These are phyloP conservation scores for Aricia agestis DNA, from an alignment of 1,140 invertebrate species.

Conservation along the genomic window DNA sequence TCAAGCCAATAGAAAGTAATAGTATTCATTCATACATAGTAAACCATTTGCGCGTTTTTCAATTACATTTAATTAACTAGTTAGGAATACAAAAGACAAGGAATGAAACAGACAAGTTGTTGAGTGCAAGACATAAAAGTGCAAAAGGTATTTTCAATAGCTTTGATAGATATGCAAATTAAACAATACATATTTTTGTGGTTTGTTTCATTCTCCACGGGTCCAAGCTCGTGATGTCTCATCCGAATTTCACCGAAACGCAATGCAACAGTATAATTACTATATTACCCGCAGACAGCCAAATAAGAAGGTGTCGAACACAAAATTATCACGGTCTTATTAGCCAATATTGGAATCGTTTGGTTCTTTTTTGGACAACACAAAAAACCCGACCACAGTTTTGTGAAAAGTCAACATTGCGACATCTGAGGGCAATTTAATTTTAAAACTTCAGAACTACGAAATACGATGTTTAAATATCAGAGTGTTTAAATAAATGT, in stretches of 20 bases:
- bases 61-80: not conserved
- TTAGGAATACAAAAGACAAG: not conserved
- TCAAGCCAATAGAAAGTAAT: constrained; percentile 65
- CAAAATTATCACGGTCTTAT: not conserved
- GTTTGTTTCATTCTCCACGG: not conserved
- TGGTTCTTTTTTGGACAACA: constrained; percentile 2
- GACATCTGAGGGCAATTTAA: not conserved
- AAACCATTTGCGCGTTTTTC: constrained; percentile 19
- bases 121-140: not conserved
- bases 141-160: not conserved
- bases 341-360: constrained; percentile 5
- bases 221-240: not conserved
- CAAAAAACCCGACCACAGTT: not conserved
- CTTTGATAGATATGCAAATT: no score
- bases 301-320: constrained; percentile 1
- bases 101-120: not conserved
- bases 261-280: not conserved
- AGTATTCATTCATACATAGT: constrained; percentile 37
- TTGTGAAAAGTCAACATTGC: constrained; percentile 13
- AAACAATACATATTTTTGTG: no score
- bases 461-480: constrained; percentile 3
- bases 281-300: not conserved
- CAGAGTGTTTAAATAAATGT: constrained; percentile 15
- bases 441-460: constrained; percentile 1
- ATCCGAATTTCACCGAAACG: not conserved